Evolutionary conservation across 2,888 invertebrate genomes (phyloP).

Genomic region (Polietes domitor): DNA sequence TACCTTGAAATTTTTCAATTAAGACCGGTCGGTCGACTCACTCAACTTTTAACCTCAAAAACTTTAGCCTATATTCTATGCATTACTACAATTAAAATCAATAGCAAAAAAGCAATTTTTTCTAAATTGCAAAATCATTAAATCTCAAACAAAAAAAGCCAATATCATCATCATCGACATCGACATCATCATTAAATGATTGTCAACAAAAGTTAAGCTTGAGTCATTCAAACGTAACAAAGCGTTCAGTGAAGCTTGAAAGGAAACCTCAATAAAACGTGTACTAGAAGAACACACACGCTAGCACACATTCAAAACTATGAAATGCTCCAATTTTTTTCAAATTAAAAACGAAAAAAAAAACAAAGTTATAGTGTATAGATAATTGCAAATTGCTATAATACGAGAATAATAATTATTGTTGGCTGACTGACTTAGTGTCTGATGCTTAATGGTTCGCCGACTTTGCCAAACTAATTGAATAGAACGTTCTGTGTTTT

Average conservation of each 20-base stretch:
- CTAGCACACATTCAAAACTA: neutral
- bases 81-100: conserved; percentile 28
- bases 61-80: conserved; percentile 3
- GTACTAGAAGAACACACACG: neutral
- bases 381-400: conserved; percentile 11
- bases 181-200: neutral
- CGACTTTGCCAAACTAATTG: neutral
- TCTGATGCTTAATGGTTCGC: conserved; percentile 1
- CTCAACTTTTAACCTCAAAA: neutral
- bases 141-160: conserved; percentile 13
- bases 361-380: neutral
- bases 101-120: neutral
- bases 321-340: conserved; percentile 29
- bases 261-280: conserved; percentile 33
- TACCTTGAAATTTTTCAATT: neutral
- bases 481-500: neutral
- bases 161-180: neutral
- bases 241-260: conserved; percentile 35
- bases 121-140: conserved; percentile 40
- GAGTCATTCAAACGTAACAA: conserved; percentile 16
- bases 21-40: neutral
- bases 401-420: conserved; percentile 9
- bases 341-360: neutral
- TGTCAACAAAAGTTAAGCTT: neutral
- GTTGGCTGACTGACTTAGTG: neutral